These are phyloP conservation scores for Dendrophyllia cribrosa DNA, from an alignment of 64 coral and sea anemone genomes.

Conservation along the genomic window DNA sequence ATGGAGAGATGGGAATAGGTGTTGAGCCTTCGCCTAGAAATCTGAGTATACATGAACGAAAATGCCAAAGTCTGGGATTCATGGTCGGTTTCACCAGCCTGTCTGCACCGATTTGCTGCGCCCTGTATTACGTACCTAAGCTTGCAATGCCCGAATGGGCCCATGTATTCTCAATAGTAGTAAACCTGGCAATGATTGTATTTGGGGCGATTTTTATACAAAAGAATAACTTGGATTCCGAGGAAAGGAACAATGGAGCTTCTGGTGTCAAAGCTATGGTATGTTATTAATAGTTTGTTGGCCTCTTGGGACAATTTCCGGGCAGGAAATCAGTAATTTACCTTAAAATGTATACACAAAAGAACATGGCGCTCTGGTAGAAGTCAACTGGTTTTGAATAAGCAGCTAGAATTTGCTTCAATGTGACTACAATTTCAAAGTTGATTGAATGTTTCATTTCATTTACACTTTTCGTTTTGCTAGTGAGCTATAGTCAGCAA, in stretches of 20 bases:
- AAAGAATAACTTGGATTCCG: conserved; percentile 3
- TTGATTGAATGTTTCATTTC: too few species aligned
- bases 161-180: conserved; percentile 34
- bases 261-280: conserved; percentile 72
- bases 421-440: too few species aligned
- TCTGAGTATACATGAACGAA: conserved; percentile 18
- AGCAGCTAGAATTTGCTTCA: too few species aligned
- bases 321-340: too few species aligned
- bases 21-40: not conserved
- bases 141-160: conserved; percentile 62
- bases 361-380: too few species aligned
- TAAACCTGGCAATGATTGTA: conserved; percentile 50
- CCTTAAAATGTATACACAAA: too few species aligned
- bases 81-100: conserved; percentile 57
- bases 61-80: conserved; percentile 39
- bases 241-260: conserved; percentile 3
- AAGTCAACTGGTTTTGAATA: too few species aligned
- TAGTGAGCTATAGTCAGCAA: too few species aligned
- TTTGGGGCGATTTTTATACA: conserved; percentile 30
- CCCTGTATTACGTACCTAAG: conserved; percentile 45
- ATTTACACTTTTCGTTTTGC: too few species aligned
- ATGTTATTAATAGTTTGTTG: not conserved
- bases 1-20: not conserved
- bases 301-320: too few species aligned
- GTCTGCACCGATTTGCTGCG: conserved; percentile 40